Base-by-base conservation (phyloP, 2,113 vertebrate species). In the Chaetorhynchus papuensis region DNA sequence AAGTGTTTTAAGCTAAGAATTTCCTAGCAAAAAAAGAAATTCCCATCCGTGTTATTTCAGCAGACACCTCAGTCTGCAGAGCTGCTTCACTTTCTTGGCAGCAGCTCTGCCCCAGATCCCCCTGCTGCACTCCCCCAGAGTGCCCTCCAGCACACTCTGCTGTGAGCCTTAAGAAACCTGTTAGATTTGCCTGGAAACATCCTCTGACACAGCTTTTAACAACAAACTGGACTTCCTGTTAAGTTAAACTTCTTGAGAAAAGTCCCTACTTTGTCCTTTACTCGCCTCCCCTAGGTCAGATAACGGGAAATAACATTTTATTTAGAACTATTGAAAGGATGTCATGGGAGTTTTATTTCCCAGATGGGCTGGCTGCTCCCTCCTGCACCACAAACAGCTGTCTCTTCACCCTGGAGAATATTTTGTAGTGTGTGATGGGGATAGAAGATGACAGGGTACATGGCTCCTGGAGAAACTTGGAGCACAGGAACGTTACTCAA, bases 401-500 rank as follows among this genome's bases (percentile, higher is more conserved):
- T 83, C 83, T 92, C 56, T 69, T 89, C 17, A 23, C 86, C 47
- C 69, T 77, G 83, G 72, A 96, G 95, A 95, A 47, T 80, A 42
- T 83, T 66, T 7, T 28, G 47, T 5, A n/a, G 31, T 4, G 35
- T 83, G 61, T 92, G 83, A 90, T 84, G 69, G 53, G 56, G 77
- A 87, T 89, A 16, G 41, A 69, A 87, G 64, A 92, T 82, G 87
- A 94, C 94, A 92, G 61, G 56, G 44, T 53, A 60, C 0, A 2
- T n/a, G 65, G 56, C 33, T 93, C 64, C 64, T 78, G 49, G 64
- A 90, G 79, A 78, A 95, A 74, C 11, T 9, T 70, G 47, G 33
- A 35, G 35, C 28, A 33, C 28, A 31, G 63, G 83, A 74, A 42
- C 20, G 5, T 70, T 53, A 30, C 16, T 92, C 19, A 3, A 12